Conservation (phyloP, 2,888 invertebrate species). For the Orgyia antiqua region DNA sequence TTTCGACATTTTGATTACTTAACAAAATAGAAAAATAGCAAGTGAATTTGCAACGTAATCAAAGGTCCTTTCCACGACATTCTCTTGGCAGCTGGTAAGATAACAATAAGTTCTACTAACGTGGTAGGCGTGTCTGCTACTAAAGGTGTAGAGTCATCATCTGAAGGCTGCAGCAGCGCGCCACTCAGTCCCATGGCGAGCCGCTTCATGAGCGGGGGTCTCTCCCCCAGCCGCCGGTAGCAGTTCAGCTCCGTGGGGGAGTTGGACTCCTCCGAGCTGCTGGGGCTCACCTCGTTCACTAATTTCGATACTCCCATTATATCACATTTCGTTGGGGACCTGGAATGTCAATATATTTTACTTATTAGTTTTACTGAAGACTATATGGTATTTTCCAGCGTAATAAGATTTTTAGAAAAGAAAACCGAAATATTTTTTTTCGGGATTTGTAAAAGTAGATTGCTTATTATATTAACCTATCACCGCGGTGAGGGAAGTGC, state of each 20-base stretch:
- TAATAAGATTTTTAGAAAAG: no score
- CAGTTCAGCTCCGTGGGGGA: conserved; percentile 92
- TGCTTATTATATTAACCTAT: conserved; percentile 51
- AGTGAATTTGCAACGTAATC: no score
- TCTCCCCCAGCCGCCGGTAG: conserved; percentile 85
- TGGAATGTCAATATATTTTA: conserved; percentile 36
- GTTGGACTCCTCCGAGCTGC: conserved; percentile 91
- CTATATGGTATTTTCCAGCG: no score
- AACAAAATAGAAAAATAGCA: no score
- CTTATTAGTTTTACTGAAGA: no score
- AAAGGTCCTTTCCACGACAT: no score
- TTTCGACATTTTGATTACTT: no score
- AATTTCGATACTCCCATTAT: conserved; percentile 52
- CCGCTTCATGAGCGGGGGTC: conserved; percentile 88
- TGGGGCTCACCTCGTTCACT: conserved; percentile 70
- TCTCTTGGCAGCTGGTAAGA: no score
- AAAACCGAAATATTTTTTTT: no score
- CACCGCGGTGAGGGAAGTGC: conserved; percentile 71
- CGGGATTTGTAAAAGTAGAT: no score
- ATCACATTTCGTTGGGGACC: conserved; percentile 62
- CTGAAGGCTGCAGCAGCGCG: conserved; percentile 61
- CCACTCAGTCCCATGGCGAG: conserved; percentile 87
- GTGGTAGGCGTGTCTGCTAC: conserved; percentile 82
- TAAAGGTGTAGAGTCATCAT: conserved; percentile 86
- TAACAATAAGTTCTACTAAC: conserved; percentile 34